These are phyloP conservation scores for Trichomycterus rosablanca DNA, from an alignment of 2,113 vertebrate genomes.

Conservation along the genomic window DNA sequence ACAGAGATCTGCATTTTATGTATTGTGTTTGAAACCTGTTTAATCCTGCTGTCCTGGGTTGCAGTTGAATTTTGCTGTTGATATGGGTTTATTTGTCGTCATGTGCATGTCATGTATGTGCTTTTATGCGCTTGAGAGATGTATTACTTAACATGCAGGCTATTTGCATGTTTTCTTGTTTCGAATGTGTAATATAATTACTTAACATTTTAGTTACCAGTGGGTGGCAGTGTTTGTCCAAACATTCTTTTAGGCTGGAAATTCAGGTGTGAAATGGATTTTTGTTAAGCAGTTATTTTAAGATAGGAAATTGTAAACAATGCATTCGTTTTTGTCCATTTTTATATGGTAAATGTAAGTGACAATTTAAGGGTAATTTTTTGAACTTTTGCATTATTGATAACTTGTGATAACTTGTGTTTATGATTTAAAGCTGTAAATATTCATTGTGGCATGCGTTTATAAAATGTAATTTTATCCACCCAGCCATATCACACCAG, in stretches of 20 bases:
- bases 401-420: too few relatives aligned
- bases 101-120: conserved; percentile 35
- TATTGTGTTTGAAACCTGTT: neutral
- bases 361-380: conserved; percentile 56
- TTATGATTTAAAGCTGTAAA: conserved; percentile 63
- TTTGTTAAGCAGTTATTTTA: conserved; percentile 64
- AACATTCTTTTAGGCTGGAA: conserved; percentile 56
- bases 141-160: conserved; percentile 35
- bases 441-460: conserved; percentile 63
- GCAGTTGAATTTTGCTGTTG: neutral
- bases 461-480: conserved; percentile 54
- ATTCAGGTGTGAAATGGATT: conserved; percentile 39
- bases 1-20: too few relatives aligned
- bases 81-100: conserved; percentile 30
- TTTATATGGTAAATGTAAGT: conserved; percentile 63
- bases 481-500: neutral
- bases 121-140: conserved; percentile 28
- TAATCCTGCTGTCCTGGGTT: conserved; percentile 12
- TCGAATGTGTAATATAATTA: conserved; percentile 46
- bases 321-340: conserved; percentile 64
- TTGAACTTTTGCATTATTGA: conserved; percentile 69
- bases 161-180: conserved; percentile 57
- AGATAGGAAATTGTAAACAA: conserved; percentile 68
- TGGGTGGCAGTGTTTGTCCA: conserved; percentile 76
- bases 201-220: conserved; percentile 43